Conservation (phyloP, 2,113 vertebrate genomes). For the Indicator maculatus region DNA sequence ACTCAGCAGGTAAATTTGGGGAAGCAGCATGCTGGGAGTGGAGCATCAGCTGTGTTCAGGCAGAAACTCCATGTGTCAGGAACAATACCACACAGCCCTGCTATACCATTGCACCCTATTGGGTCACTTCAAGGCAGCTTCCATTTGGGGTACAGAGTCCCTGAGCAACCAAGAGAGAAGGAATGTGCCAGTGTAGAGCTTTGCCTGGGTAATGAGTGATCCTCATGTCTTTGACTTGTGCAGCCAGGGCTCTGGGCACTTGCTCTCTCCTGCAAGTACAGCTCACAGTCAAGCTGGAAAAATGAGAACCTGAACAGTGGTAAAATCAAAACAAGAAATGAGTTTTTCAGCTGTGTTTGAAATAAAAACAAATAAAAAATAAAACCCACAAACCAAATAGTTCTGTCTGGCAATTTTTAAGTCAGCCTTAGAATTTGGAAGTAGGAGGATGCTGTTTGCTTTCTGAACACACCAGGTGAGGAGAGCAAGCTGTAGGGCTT, state of each 20-base stretch:
- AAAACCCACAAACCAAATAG: background rate
- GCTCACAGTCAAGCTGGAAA: background rate
- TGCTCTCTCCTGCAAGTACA: background rate
- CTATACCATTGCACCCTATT: background rate
- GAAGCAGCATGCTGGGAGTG: fast-evolving
- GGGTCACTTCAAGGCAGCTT: background rate
- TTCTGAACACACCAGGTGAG: background rate
- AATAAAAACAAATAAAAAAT: background rate
- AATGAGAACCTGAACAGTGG: background rate
- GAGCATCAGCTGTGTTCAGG: background rate
- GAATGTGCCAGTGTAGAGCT: background rate
- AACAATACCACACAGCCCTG: fast-evolving
- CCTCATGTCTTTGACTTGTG: background rate
- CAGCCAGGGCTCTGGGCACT: background rate
- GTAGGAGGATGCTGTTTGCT: background rate
- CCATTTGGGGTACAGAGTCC: background rate
- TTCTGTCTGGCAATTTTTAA: background rate
- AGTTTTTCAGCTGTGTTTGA: background rate
- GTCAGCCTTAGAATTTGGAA: background rate
- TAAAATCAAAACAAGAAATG: background rate
- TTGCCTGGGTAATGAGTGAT: background rate
- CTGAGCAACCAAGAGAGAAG: background rate
- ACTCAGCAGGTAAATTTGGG: background rate
- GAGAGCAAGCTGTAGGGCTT: background rate
- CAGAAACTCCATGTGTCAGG: background rate